Conservation (phyloP, 2,797 vertebrate species). For the Mus minutoides region DNA sequence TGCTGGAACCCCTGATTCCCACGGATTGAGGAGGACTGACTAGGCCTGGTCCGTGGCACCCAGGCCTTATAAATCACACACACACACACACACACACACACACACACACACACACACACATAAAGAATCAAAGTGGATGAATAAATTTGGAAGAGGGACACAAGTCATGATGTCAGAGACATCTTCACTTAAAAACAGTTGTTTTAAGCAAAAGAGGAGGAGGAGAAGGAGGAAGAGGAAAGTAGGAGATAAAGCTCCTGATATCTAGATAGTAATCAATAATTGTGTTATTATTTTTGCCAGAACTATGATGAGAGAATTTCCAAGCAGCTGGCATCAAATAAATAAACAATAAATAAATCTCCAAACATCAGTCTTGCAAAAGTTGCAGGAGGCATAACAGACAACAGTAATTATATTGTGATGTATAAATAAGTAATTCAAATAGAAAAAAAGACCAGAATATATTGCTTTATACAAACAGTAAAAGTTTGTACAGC, state of each 20-base stretch:
- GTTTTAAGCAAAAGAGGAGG: neutral
- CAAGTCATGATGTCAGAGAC: neutral
- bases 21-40: too few species aligned
- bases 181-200: neutral
- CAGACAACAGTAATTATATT: conserved; percentile 20
- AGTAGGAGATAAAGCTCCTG: neutral
- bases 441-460: conserved; percentile 57
- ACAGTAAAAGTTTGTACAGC: conserved; percentile 48
- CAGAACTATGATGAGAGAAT: conserved; percentile 26
- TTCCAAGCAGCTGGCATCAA: conserved; percentile 18
- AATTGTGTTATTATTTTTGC: conserved; percentile 35
- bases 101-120: too few species aligned
- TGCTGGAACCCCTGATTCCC: too few species aligned
- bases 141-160: neutral
- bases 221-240: neutral
- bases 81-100: too few species aligned
- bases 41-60: too few species aligned
- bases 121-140: neutral
- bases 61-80: neutral
- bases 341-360: conserved; percentile 1
- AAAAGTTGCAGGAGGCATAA: neutral
- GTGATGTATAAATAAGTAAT: conserved; percentile 57
- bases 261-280: neutral
- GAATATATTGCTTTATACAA: conserved; percentile 62
- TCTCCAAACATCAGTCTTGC: conserved; percentile 15